Percentiles rank a stretch among this genome's conserved stretches.
Evolutionary conservation across 2,113 vertebrate species (phyloP).

Genomic region (Symphodus melops): DNA sequence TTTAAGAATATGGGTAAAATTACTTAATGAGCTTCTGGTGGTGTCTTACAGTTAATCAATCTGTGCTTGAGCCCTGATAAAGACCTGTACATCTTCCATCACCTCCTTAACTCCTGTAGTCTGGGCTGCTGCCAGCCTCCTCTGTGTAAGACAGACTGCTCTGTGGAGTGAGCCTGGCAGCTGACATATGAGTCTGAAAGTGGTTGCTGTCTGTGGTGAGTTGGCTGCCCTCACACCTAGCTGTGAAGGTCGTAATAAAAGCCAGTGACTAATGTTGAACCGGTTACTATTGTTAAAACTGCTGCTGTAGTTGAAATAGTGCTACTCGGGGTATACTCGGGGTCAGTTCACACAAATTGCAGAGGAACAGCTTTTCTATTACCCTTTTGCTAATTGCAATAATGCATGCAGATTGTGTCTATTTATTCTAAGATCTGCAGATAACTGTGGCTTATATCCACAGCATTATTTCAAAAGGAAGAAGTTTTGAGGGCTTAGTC

Average conservation of each 20-base stretch:
- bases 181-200: slow-evolving; percentile 75
- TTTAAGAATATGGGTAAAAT: slow-evolving; percentile 31
- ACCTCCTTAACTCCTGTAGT: slow-evolving; percentile 60
- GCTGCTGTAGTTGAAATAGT: slow-evolving; percentile 44
- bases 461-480: no score
- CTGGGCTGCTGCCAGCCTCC: slow-evolving; percentile 49
- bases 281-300: slow-evolving; percentile 46
- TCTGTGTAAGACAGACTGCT: slow-evolving; percentile 56
- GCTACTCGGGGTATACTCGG: neutral
- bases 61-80: slow-evolving; percentile 42
- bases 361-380: neutral
- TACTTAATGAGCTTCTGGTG: slow-evolving; percentile 58
- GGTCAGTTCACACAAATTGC: neutral
- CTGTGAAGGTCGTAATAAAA: slow-evolving; percentile 70
- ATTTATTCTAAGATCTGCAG: neutral
- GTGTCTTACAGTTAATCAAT: slow-evolving; percentile 65
- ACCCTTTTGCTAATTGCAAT: neutral
- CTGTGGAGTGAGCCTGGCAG: slow-evolving; percentile 66
- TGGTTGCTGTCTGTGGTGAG: slow-evolving; percentile 60
- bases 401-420: neutral
- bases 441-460: neutral
- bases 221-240: slow-evolving; percentile 58
- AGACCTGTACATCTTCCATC: slow-evolving; percentile 33
- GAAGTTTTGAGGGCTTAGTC: no score
- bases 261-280: slow-evolving; percentile 60